phyloP scores from a whole-genome alignment of 2,797 vertebrate species.

The Falco concolor region DNA sequence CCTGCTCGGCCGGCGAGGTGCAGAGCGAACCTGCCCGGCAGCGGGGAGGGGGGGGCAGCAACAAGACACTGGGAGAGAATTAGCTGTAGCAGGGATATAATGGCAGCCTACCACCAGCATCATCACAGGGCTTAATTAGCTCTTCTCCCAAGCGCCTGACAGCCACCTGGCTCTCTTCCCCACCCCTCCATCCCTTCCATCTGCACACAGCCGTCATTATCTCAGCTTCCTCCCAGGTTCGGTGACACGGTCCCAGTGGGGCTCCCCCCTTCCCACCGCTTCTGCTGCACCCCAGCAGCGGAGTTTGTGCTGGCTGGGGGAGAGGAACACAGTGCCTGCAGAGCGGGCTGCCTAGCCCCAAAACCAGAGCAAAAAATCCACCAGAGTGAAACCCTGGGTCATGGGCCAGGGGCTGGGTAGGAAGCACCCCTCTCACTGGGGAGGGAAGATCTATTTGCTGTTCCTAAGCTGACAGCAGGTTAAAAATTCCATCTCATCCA shows the following conservation, averaged over 20 bases:
- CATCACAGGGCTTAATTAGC: not conserved
- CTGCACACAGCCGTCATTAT: not conserved
- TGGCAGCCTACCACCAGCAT: not conserved
- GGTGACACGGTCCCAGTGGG: not conserved
- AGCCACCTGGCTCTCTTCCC: not conserved
- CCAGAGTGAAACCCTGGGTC: not conserved
- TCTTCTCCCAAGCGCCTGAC: not conserved
- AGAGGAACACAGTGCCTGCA: fast-evolving
- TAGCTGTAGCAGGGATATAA: not conserved
- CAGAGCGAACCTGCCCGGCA: not conserved
- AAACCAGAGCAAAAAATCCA: not conserved
- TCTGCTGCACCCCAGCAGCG: not conserved
- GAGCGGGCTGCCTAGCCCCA: not conserved
- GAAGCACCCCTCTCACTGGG: not conserved
- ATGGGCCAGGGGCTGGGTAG: not conserved
- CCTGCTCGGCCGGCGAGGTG: fast-evolving
- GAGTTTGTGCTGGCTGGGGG: not conserved
- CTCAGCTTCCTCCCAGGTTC: not conserved
- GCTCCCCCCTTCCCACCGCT: not conserved
- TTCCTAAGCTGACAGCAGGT: not conserved
- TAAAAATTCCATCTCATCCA: not conserved
- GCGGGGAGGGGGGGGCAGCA: not conserved
- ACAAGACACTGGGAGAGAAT: not conserved
- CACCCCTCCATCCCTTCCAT: not conserved
- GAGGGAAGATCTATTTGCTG: not conserved